These are phyloP conservation scores for Pelagia noctiluca DNA, from an alignment of 30 jellyfish, hydroid and myxozoan genomes.

Conservation along the genomic window DNA sequence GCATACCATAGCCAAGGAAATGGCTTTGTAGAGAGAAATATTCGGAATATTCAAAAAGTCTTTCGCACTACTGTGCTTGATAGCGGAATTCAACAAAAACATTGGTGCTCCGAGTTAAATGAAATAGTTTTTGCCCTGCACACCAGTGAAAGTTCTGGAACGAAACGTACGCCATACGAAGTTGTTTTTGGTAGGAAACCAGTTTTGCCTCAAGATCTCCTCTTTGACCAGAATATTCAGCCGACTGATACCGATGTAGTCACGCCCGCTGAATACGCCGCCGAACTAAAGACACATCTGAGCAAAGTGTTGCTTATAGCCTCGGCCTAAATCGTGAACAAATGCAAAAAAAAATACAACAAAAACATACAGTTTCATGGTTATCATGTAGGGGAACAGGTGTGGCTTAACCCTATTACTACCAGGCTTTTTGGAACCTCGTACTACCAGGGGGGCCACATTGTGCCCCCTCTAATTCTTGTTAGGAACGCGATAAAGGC, in stretches of 20 bases:
- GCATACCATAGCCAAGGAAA: conserved; percentile 1
- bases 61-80: conserved; percentile 7
- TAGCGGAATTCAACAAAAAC: background rate
- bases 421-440: too few species aligned
- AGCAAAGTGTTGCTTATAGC: conserved; percentile 1
- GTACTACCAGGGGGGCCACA: too few species aligned
- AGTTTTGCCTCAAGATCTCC: conserved; percentile 28
- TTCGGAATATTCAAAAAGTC: background rate
- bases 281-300: conserved; percentile 24
- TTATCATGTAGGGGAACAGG: background rate
- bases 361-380: conserved; percentile 6
- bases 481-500: too few species aligned
- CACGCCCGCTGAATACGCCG: conserved; percentile 25
- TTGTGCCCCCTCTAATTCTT: too few species aligned
- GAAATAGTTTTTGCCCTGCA: conserved; percentile 32
- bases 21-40: background rate
- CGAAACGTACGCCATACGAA: conserved; percentile 53
- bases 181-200: conserved; percentile 21
- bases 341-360: conserved; percentile 1
- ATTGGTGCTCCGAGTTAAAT: background rate
- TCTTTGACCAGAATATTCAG: conserved; percentile 6
- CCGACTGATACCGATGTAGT: conserved; percentile 14
- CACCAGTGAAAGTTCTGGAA: conserved; percentile 57
- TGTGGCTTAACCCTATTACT: too few species aligned
- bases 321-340: conserved; percentile 18